Evolutionary conservation across 1,140 invertebrate genomes (phyloP).

Genomic region (Trachymyrmex cornetzi): DNA sequence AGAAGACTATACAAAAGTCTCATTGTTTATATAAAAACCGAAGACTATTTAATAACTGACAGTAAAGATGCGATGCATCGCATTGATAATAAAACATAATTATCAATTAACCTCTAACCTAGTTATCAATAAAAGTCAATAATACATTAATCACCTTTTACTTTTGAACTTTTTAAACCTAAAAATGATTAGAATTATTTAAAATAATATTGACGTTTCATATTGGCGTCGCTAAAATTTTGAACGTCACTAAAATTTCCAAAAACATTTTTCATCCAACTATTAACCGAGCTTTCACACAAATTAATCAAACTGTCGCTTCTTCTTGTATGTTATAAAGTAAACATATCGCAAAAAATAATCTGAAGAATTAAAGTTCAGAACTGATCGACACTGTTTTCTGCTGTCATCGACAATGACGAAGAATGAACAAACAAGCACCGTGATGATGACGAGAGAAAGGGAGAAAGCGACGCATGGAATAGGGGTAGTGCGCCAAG

Average conservation of each 20-base stretch:
- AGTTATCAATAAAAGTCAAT: not conserved
- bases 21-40: not conserved
- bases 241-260: not conserved
- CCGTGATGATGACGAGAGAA: constrained; percentile 54
- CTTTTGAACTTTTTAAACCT: not conserved
- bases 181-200: not conserved
- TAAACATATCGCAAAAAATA: constrained; percentile 58
- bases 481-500: constrained; percentile 50
- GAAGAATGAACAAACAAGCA: constrained; percentile 57
- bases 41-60: not conserved
- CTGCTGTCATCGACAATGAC: constrained; percentile 62
- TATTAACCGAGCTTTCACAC: not conserved
- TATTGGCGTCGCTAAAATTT: not conserved
- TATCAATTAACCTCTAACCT: too few species aligned
- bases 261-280: constrained; percentile 1
- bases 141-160: not conserved
- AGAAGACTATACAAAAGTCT: not conserved
- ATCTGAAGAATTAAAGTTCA: constrained; percentile 70
- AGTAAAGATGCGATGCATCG: not conserved
- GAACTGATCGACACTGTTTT: constrained; percentile 71
- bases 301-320: not conserved
- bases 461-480: constrained; percentile 62
- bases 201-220: not conserved
- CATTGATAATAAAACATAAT: not conserved
- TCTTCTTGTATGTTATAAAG: constrained; percentile 12